These are phyloP conservation scores for Laticauda laticaudata DNA, from an alignment of 2,113 vertebrate species.

Conservation along the genomic window DNA sequence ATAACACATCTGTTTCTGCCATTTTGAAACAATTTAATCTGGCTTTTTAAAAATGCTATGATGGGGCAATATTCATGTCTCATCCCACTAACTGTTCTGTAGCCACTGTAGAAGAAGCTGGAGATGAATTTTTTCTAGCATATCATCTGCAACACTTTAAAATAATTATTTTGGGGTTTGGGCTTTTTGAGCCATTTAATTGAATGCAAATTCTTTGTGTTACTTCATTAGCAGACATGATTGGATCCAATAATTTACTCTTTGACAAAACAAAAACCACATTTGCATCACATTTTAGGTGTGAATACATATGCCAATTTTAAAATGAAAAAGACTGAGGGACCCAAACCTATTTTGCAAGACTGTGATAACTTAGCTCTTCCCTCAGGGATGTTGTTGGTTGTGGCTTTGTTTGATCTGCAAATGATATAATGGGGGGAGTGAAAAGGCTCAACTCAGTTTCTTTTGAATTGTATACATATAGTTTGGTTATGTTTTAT, in stretches of 20 bases:
- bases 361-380: neutral
- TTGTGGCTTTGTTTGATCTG: neutral
- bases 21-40: constrained; percentile 8
- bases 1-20: neutral
- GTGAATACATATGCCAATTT: neutral
- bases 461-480: neutral
- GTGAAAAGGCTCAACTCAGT: neutral
- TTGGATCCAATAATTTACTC: neutral
- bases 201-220: neutral
- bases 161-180: neutral
- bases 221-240: neutral
- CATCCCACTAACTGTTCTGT: neutral
- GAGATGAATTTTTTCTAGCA: neutral
- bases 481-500: neutral
- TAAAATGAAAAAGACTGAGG: neutral
- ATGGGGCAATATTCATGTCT: neutral
- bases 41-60: neutral
- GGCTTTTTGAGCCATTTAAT: neutral
- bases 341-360: neutral
- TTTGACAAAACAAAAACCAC: neutral
- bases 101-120: neutral
- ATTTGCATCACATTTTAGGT: neutral
- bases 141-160: neutral
- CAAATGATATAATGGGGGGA: neutral
- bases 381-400: neutral